Base-by-base conservation (phyloP, 2,797 vertebrate genomes). In the Argyrosomus regius region DNA sequence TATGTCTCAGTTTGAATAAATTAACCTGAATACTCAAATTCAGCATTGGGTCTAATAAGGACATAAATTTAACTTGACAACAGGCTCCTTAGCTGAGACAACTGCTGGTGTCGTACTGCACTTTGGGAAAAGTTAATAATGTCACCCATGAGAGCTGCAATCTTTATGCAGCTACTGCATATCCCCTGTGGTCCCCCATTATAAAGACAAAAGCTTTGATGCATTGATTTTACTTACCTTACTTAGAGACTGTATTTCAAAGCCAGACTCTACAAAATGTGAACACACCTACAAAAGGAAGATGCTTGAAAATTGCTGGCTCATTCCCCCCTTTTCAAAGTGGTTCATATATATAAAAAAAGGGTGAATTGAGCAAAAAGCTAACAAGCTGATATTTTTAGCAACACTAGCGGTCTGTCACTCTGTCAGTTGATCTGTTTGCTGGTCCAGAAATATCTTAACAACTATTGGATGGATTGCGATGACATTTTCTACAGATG, bases 121-220 rank as follows among this genome's bases (percentile, higher is more conserved):
- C 46, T 75, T 70, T 58, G 26, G 60, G 70, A 54, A 70, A 57
- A 77, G 53, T 80, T 83, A 72, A 78, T 87, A 70, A 62, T 60
- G 72, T 69, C 39, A 49, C 72, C 57, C 75, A 61, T 0, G 69
- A 79, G 72, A 82, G 53, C 49, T 6, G 13, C 62, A 60, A 41
- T 62, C 56, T 79, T 66, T 69, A 71, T 67, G 45, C 26, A 69
- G 73, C 45, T 54, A 35, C 46, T 71, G 39, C 46, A 60, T 14
- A 10, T 78, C 73, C 57, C 46, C 63, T 35, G 43, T 65, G 73
- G 56, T 35, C 57, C 53, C 35, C 2, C 12, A 76, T 65, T 49
- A 67, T 56, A 65, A 63, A 82, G 67, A 60, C 59, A 80, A 65
- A 53, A 22, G 61, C 82, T 61, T 67, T 72, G 50, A 79, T 60